These are phyloP conservation scores for Lasaia peninsularis DNA, from an alignment of 1,140 invertebrate species.

Conservation along the genomic window DNA sequence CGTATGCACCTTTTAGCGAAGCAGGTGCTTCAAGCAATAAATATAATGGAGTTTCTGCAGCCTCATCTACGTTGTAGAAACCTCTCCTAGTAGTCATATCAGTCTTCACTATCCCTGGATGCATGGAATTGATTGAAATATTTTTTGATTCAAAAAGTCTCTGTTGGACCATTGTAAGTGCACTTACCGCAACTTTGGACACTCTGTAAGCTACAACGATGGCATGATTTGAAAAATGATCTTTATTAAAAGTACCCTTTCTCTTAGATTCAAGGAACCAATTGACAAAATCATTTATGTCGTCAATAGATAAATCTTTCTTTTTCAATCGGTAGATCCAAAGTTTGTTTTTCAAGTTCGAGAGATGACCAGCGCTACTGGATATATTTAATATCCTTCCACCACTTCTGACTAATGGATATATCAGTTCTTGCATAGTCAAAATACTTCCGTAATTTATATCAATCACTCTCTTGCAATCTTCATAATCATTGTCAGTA, in stretches of 20 bases:
- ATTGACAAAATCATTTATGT: constrained; percentile 79
- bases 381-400: constrained; percentile 86
- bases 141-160: constrained; percentile 76
- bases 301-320: constrained; percentile 74
- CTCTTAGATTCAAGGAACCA: constrained; percentile 79
- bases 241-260: constrained; percentile 57
- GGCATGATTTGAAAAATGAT: constrained; percentile 72
- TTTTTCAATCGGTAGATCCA: constrained; percentile 76
- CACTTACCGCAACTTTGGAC: constrained; percentile 83
- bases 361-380: constrained; percentile 81
- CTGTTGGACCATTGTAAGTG: constrained; percentile 82
- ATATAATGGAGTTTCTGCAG: constrained; percentile 62
- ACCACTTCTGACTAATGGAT: constrained; percentile 82
- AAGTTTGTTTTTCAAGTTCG: constrained; percentile 75
- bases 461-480: constrained; percentile 81
- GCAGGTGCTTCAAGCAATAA: constrained; percentile 52
- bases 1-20: constrained; percentile 55
- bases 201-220: constrained; percentile 79
- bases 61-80: constrained; percentile 80
- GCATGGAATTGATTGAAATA: constrained; percentile 82
- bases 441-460: constrained; percentile 83
- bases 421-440: constrained; percentile 80
- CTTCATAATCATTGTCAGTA: constrained; percentile 76
- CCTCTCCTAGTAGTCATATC: constrained; percentile 85
- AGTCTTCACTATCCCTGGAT: constrained; percentile 83